These are phyloP conservation scores for Pandemis cinnamomeana DNA, from an alignment of 2,888 invertebrate species.

Conservation along the genomic window DNA sequence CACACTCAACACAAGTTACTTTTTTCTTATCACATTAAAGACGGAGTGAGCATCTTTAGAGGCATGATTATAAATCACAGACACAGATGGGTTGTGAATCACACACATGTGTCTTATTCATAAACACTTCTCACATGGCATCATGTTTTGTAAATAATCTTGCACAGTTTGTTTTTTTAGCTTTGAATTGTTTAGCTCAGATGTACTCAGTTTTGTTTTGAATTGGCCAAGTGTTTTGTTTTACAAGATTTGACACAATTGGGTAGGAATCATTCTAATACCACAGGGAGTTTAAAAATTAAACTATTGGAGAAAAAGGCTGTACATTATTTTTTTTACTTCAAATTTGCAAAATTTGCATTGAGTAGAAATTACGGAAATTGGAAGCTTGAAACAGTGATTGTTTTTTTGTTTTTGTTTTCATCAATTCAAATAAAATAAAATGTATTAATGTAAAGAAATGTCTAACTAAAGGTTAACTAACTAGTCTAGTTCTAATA, in stretches of 20 bases:
- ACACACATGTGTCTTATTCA: constrained; percentile 56
- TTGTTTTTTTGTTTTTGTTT: not conserved
- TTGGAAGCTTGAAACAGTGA: not conserved
- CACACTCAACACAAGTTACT: not conserved
- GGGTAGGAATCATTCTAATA: too few species aligned
- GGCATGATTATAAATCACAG: constrained; percentile 51
- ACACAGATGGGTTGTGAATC: constrained; percentile 66
- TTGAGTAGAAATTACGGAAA: not conserved
- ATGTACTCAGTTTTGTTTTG: not conserved
- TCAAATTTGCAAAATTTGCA: too few species aligned
- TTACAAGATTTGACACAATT: not conserved
- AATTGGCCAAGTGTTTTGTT: not conserved
- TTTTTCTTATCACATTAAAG: constrained; percentile 2
- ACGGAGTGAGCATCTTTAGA: constrained; percentile 2
- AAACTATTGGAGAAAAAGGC: too few species aligned
- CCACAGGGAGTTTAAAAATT: not conserved
- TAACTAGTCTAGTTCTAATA: too few species aligned
- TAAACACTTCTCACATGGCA: constrained; percentile 48
- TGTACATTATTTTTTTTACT: too few species aligned
- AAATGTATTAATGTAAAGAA: not conserved
- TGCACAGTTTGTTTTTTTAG: constrained; percentile 25
- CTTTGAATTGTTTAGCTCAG: not conserved
- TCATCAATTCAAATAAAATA: not conserved
- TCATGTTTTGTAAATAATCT: constrained; percentile 38
- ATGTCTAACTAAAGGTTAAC: too few species aligned